Percentiles rank a stretch among this genome's conserved stretches.
These are phyloP conservation scores for Callipepla californica DNA, from an alignment of 2,113 vertebrate species.

Conservation along the genomic window DNA sequence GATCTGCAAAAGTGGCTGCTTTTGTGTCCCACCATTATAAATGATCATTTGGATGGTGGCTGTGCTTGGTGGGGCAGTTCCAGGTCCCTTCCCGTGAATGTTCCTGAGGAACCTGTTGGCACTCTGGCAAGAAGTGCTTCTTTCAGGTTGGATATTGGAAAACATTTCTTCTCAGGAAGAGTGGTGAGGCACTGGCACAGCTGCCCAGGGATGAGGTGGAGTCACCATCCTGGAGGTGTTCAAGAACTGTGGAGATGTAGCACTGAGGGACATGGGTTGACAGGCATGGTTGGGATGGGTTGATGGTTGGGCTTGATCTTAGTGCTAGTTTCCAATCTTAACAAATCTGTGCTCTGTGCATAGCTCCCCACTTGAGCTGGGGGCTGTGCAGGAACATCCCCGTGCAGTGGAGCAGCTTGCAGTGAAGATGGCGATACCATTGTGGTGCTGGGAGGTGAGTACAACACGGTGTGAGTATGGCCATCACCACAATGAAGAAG, in stretches of 20 bases:
- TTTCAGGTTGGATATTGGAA: neutral
- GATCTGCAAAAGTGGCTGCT: neutral
- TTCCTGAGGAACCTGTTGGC: neutral
- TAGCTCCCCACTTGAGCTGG: neutral
- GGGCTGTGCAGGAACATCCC: neutral
- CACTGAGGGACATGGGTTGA: no score
- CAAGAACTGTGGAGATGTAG: no score
- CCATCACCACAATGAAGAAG: neutral
- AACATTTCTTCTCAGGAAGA: no score
- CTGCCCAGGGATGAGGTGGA: no score
- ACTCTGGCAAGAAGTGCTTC: neutral
- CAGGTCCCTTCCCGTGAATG: rapidly evolving
- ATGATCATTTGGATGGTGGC: neutral
- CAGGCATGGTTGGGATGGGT: no score
- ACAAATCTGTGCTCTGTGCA: no score
- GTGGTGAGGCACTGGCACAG: no score
- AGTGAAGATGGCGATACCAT: neutral
- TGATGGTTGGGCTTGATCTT: no score
- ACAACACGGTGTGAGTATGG: neutral
- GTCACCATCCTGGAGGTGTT: no score
- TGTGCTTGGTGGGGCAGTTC: rapidly evolving
- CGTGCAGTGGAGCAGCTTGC: neutral
- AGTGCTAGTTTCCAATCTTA: no score
- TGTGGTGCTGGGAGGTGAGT: neutral
- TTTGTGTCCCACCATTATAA: neutral